Base-by-base conservation (phyloP, 2,113 vertebrate species). In the Lycaon pictus region DNA sequence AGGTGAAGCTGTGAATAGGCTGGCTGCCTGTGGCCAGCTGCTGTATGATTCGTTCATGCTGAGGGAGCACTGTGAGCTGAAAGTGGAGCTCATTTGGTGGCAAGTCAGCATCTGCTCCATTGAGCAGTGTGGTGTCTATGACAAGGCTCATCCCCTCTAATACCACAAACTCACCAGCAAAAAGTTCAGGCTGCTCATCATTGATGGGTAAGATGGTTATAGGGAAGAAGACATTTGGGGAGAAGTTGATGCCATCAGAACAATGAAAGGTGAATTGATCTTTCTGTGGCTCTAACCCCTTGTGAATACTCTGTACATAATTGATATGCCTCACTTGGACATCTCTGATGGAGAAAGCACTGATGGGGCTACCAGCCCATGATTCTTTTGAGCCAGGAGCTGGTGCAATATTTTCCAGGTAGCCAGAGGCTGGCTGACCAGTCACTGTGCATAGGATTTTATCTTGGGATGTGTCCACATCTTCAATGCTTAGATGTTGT, bases 301-400 rank as follows among this genome's bases (percentile, higher is more conserved):
- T 98, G 93, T 98, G 98, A 93, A 99, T 98, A 71, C 98, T 99
- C 96, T 99, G 98, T 12, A 99, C 98, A 29, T 98, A 99, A 77
- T 85, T 98, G 87, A 99, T 96, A 11, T 97, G 89, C 4, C 95
- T 96, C 53, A 93, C 29, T 48, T 7, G 79, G 72, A 99, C 29
- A 94, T 98, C 98, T 95, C 96, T 98, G 76, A 99, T 93, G 53
- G 96, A 98, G 90, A 99, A 99, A 56, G 98, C 98, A 94, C 98
- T 98, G 88, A 99, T 98, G 53, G 98, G 96, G 43, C 43, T 98
- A 58, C 98, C 98, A 27, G 93, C 86, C 84, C 37, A 97, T 32
- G 98, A 98, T 37, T 97, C 98, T 79, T 98, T 96, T 9, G 98
- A 98, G 7, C 97, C 97, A n/a, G 98, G 97, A 25, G 97, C 98